Percentiles rank a stretch among this genome's conserved stretches.
Conservation (phyloP, 2,888 invertebrate species). For the Oscheius sp. region DNA sequence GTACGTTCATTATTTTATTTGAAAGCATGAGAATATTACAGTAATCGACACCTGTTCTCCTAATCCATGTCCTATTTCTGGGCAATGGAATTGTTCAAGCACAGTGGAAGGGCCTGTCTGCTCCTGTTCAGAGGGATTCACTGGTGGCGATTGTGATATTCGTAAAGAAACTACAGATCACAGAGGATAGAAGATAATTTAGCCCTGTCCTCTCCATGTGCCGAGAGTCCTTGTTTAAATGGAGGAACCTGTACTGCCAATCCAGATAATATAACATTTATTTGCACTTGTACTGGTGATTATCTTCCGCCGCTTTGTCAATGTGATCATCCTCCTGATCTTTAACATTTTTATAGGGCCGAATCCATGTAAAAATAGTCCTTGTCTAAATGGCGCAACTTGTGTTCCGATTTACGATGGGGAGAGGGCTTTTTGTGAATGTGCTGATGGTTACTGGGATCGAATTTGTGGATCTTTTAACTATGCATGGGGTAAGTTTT, state of each 20-base stretch:
- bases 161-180: not conserved
- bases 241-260: constrained; percentile 42
- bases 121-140: constrained; percentile 44
- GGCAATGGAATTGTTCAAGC: not conserved
- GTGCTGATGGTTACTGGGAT: constrained; percentile 32
- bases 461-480: not conserved
- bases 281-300: constrained; percentile 1
- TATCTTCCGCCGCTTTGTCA: constrained; percentile 8
- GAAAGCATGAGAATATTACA: not conserved
- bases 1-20: not conserved
- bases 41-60: not conserved
- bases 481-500: not conserved
- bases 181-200: no score
- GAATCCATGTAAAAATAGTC: constrained; percentile 22
- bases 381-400: constrained; percentile 49
- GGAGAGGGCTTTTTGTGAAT: constrained; percentile 39
- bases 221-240: constrained; percentile 37
- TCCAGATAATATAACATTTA: constrained; percentile 7
- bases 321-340: not conserved
- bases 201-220: constrained; percentile 1
- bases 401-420: constrained; percentile 41
- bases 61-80: not conserved
- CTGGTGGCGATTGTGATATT: constrained; percentile 45
- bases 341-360: not conserved
- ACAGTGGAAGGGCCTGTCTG: constrained; percentile 32